phyloP scores from a whole-genome alignment of 64 coral and sea anemone genomes.

The Stichodactyla mertensii region DNA sequence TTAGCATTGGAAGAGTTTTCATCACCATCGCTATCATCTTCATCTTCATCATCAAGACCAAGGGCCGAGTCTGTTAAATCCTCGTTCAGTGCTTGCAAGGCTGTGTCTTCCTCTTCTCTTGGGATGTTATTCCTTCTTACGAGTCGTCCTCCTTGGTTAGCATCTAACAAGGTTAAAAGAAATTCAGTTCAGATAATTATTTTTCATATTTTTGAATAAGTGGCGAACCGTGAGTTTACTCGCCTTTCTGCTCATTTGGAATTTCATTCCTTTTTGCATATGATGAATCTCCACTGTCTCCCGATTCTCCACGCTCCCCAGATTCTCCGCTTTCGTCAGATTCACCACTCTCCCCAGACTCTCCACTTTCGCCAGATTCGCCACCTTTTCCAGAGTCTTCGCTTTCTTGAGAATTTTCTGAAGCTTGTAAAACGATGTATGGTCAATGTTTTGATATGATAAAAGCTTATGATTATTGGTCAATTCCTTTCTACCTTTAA shows the following conservation, averaged over 20 bases:
- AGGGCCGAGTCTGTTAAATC: conserved; percentile 35
- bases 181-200: not conserved
- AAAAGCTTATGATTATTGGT: too few species aligned
- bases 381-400: not conserved
- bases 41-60: conserved; percentile 13
- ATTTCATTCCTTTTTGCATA: conserved; percentile 33
- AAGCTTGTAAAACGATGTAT: too few species aligned
- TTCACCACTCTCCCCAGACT: not conserved
- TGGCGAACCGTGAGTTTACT: not conserved
- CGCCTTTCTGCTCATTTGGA: not conserved
- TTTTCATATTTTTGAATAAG: not conserved
- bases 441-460: too few species aligned
- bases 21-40: conserved; percentile 26
- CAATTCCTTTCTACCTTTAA: not conserved
- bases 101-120: conserved; percentile 25
- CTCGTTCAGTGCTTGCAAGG: conserved; percentile 12
- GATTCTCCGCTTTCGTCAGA: not conserved
- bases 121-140: conserved; percentile 38
- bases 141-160: not conserved
- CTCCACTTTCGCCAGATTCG: not conserved
- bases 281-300: not conserved
- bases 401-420: not conserved
- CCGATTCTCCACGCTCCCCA: not conserved
- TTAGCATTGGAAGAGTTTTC: not conserved
- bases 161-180: not conserved